Base-by-base conservation (phyloP, 2,113 vertebrate species). In the Pteronura brasiliensis region DNA sequence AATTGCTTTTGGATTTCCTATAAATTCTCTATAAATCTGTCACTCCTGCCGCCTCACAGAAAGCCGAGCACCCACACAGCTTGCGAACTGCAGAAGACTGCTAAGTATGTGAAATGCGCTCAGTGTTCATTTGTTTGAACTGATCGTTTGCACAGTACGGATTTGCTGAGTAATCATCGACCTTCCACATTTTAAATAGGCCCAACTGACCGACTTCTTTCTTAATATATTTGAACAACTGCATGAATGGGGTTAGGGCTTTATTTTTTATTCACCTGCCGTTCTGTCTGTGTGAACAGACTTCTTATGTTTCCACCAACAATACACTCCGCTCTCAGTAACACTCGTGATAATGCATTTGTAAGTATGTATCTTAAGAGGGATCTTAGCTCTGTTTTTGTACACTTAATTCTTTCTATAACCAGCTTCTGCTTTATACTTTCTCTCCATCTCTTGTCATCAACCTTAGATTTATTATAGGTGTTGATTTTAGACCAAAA, bases 401-500 rank as follows among this genome's bases (percentile, higher is more conserved):
- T 44, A 27, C 23, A 67, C 1, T 42, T 82, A 42, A 27, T 80
- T 83, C 74, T 80, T 57, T 80, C 14, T 9, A 27, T 36, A 8
- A 31, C 44, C 49, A 71, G 74, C 9, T 55, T 77, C 74, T 4
- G 21, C 65, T 47, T 85, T 23, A 5, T 27, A 2, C 3, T 7
- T 29, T 39, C 17, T 74, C 52, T 57, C 29, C 59, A 59, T 74
- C 36, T 85, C 90, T 91, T 91, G 77, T 89, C 86, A 8, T 52
- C 59, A 52, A 11, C 86, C 67, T 93, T 61, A 92, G 93, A 95
- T 90, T 90, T 85, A 36, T 90, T 59, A 39, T 65, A 27, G 25
- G n/a, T 96, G 92, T 94, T 97, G 92, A 96, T 98, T 97, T 97
- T 0, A 67, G 88, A 97, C 88, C 94, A 97, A 94, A 98, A 97